phyloP scores from a whole-genome alignment of 2,888 invertebrate genomes.

The Mesorhabditis spiculigera region DNA sequence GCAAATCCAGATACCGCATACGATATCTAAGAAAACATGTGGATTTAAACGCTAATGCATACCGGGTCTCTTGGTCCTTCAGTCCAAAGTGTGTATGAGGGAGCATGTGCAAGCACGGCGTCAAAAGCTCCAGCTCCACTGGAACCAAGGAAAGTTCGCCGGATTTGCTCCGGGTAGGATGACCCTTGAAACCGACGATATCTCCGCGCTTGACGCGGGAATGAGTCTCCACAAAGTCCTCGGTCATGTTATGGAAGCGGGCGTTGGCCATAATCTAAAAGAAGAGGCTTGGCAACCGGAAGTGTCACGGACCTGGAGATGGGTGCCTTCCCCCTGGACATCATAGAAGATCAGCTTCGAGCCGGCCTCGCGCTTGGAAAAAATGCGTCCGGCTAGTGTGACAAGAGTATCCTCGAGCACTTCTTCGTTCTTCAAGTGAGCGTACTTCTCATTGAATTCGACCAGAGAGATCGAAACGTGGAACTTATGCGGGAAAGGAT shows the following conservation, averaged over 20 bases:
- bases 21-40: slow-evolving; percentile 67
- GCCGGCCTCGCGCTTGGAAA: slow-evolving; percentile 88
- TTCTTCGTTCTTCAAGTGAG: slow-evolving; percentile 69
- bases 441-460: slow-evolving; percentile 81
- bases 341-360: slow-evolving; percentile 94
- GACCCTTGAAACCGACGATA: slow-evolving; percentile 66
- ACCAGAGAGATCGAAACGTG: slow-evolving; percentile 82
- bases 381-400: slow-evolving; percentile 81
- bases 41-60: neutral
- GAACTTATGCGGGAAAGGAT: slow-evolving; percentile 97
- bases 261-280: slow-evolving; percentile 52
- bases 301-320: slow-evolving; percentile 68
- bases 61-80: slow-evolving; percentile 76
- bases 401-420: slow-evolving; percentile 69
- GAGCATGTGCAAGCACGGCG: slow-evolving; percentile 95
- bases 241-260: slow-evolving; percentile 61
- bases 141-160: slow-evolving; percentile 95
- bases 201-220: slow-evolving; percentile 86
- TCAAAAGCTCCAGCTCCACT: slow-evolving; percentile 75
- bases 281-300: neutral
- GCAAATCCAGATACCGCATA: slow-evolving; percentile 90
- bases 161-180: slow-evolving; percentile 78
- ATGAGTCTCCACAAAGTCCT: slow-evolving; percentile 75
- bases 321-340: slow-evolving; percentile 87
- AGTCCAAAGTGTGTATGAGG: slow-evolving; percentile 95